Evolutionary conservation across 2,113 vertebrate genomes (phyloP), one percentile per base, ranked within the genome.

Genomic region (Salvelinus alpinus): DNA sequence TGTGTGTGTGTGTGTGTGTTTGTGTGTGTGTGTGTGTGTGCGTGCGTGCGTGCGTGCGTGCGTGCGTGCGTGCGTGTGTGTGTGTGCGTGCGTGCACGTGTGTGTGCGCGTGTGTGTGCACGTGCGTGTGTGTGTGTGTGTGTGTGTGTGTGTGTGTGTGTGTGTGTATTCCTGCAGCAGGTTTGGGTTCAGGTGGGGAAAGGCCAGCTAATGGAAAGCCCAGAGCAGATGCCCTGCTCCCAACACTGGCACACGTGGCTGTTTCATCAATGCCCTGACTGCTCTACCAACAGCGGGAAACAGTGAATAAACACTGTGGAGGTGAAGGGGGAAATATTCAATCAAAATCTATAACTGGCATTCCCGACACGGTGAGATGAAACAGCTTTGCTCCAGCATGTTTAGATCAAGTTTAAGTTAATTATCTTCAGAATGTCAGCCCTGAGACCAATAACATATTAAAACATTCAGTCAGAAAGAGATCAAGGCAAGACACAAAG

Each of bases 21-120:
- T 27, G n/a, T 24, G 68, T 73, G 64, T 71, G 67, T 68, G 64
- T 54, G 64, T 74, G 73, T 74, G n/a, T 62, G n/a, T 62, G 44
- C 73, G 57, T 71, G 60, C 57, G 64, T 54, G 64, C 34, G 73
- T 74, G 29, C 0, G 29, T 31, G 29, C 0, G 59, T 24, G 68
- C 57, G 64, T 71, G 48, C 34, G 64, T 54, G 64, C 34, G 73
- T 74, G 70, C 4, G 20, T 60, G 57, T 60, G 68, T 76, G 70
- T 5, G 20, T 22, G 57, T 60, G 68, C 73, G 70, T 18, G 20
- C n/a, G 57, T 60, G 68, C 73, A 64, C 4, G 20, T 60, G 57
- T 60, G 68, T 76, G 70, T 18, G 20, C n/a, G 57, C n/a, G 68
- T 76, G 70, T 18, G 20, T 60, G 57, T 60, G n/a, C n/a, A n/a